Evolutionary conservation across 2,113 vertebrate genomes (phyloP), one percentile per base, ranked within the genome.

Genomic region (Trogon surrucura): DNA sequence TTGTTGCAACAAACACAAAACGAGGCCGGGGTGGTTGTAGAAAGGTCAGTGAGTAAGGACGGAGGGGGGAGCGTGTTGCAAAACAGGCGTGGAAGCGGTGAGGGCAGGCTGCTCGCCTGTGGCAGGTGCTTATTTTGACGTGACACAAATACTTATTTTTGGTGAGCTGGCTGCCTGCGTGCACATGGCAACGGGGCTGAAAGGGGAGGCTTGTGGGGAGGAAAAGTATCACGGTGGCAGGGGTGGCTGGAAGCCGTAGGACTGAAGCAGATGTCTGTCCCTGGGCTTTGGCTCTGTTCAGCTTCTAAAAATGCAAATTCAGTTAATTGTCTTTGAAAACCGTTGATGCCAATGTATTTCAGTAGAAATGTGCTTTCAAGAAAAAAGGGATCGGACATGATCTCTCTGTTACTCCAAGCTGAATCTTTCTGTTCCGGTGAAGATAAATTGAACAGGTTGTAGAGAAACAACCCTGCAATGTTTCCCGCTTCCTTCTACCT

Each of bases 101-200:
- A 44, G 2, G 84, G 72, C 91, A 94, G 91, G 60, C 72, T 2
- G 5, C 89, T 96, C 2, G 86, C 84, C 93, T 51, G 60, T 88
- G 93, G 88, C 95, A 94, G 92, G 93, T 91, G 92, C 88, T 90
- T 74, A 47, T 93, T 93, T 67, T 86, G 90, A 51, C 83, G 75
- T 93, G 91, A 93, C 95, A 94, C 73, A 88, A 83, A 92, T 54
- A 85, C 92, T 92, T 89, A 87, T 89, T 96, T 95, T 95, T 73
- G 93, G 92, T 79, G 78, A 95, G 64, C 58, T 38, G 8, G 48
- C 85, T 91, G 88, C 79, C 93, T 2, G 3, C 38, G 3, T 15
- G 77, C 62, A 9, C 16, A 26, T 2, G 53, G 80, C 90, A 71
- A 12, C 26, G 5, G 62, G 70, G 87, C 85, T 94, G 93, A 61